These are phyloP conservation scores for Clitarchus hookeri DNA, from an alignment of 2,888 invertebrate genomes.

Conservation along the genomic window DNA sequence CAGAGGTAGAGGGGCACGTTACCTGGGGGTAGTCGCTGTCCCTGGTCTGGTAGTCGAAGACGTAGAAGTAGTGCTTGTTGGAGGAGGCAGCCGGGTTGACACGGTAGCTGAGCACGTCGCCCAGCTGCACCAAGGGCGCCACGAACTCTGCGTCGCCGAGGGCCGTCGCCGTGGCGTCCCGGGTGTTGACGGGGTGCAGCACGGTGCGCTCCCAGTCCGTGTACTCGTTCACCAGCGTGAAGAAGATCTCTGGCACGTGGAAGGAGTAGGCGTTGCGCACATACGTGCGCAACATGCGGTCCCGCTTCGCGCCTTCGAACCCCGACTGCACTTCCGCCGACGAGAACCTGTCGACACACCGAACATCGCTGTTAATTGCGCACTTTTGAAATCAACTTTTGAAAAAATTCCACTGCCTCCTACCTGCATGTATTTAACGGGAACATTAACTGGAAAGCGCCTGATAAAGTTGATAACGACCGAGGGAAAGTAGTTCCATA, in stretches of 20 bases:
- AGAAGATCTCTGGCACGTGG: slow-evolving; percentile 95
- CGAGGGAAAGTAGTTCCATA: too few species aligned
- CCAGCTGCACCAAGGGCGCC: slow-evolving; percentile 85
- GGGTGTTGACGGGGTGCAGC: slow-evolving; percentile 84
- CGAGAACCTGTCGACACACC: slow-evolving; percentile 61
- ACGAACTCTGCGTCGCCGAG: slow-evolving; percentile 93
- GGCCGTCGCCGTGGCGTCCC: slow-evolving; percentile 88
- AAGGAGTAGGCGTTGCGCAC: slow-evolving; percentile 94
- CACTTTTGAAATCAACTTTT: too few species aligned
- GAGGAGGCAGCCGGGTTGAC: slow-evolving; percentile 29
- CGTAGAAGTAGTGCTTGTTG: slow-evolving; percentile 80
- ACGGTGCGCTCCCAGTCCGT: slow-evolving; percentile 96
- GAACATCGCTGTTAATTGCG: neutral
- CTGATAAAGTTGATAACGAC: too few species aligned
- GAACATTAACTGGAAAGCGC: too few species aligned
- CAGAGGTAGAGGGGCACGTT: slow-evolving; percentile 42
- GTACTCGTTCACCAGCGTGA: slow-evolving; percentile 95
- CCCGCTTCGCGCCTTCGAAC: slow-evolving; percentile 85
- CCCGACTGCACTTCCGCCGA: slow-evolving; percentile 77
- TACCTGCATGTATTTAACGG: too few species aligned
- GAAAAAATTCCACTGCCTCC: too few species aligned
- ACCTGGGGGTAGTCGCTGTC: slow-evolving; percentile 85
- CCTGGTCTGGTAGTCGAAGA: slow-evolving; percentile 89
- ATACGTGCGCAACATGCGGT: slow-evolving; percentile 82
- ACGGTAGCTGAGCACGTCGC: slow-evolving; percentile 71